Conservation (phyloP, 1,140 invertebrate genomes). For the Hypsibius dujardini region DNA sequence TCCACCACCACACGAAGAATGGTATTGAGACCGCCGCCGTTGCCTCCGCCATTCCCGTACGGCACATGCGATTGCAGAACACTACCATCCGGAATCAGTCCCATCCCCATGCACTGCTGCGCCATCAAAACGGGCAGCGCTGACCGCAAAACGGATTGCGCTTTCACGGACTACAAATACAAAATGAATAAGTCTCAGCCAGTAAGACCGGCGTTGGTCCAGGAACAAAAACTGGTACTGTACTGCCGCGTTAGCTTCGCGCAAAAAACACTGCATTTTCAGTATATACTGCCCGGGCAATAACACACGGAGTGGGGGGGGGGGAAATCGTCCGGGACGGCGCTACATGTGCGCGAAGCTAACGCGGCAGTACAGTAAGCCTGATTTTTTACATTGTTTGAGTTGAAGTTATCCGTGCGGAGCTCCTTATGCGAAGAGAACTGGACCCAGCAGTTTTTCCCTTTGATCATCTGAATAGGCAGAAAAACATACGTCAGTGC, state of each 20-base stretch:
- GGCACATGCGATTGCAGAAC: too few species aligned
- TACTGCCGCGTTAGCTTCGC: too few species aligned
- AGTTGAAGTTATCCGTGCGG: slow-evolving; percentile 85
- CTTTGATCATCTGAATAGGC: slow-evolving; percentile 48
- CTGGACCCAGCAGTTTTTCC: slow-evolving; percentile 86
- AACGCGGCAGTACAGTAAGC: too few species aligned
- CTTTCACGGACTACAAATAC: background rate
- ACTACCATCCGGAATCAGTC: too few species aligned
- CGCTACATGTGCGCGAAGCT: too few species aligned
- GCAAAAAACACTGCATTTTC: too few species aligned
- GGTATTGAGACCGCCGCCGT: slow-evolving; percentile 34
- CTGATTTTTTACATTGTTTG: slow-evolving; percentile 51
- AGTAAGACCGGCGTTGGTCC: too few species aligned
- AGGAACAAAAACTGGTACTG: too few species aligned
- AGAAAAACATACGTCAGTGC: too few species aligned
- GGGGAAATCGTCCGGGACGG: too few species aligned
- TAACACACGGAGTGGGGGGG: too few species aligned
- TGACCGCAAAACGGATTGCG: slow-evolving; percentile 8
- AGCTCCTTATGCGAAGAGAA: slow-evolving; percentile 96
- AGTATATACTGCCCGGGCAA: too few species aligned
- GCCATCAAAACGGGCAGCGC: slow-evolving; percentile 27
- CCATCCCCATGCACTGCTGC: slow-evolving; percentile 41
- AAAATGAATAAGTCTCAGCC: background rate
- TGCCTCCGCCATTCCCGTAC: slow-evolving; percentile 21
- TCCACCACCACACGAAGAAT: slow-evolving; percentile 93